Evolutionary conservation across 2,113 vertebrate genomes (phyloP), one percentile per base, ranked within the genome.

Genomic region (Pitta sordida): DNA sequence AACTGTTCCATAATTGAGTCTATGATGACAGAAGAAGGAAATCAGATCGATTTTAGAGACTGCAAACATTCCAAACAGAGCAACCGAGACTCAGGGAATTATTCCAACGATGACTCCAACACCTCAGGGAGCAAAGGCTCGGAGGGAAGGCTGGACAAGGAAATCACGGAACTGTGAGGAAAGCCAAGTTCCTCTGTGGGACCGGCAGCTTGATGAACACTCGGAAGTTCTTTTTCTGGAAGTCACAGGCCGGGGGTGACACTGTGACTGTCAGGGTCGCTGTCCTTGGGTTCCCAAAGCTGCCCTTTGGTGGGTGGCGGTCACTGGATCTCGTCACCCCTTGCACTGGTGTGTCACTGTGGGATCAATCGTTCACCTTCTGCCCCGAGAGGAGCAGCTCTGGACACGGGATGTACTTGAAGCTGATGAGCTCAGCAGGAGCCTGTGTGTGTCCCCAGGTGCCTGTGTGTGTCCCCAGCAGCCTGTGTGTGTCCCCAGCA

Each of bases 61-160:
- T 71, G 36, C 37, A 60, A 58, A 24, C 93, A 95, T 46, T 83
- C 6, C 62, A 94, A 94, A 29, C 94, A 97, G 34, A 96, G 53
- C 34, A 98, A 86, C 37, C 78, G 83, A 16, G 98, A 98, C 80
- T 98, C 98, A 2, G 98, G 98, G n/a, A 97, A 97, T 91, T 98
- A 97, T 10, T 98, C 97, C 5, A 97, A 96, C 0, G 96, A 97
- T 5, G 96, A 95, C n/a, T n/a, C n/a, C 2, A 94, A 95, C 55
- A 92, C 44, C 16, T 77, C 62, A 1, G 95, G 44, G 36, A 73
- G 15, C 76, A 94, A 96, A 55, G 34, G 3, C 0, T 79, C 84
- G 11, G 41, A 62, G 46, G 96, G 75, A 37, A 43, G 5, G 0
- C 15, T 78, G 36, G 85, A 21, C 6, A 68, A 71, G 67, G 88